Evolutionary conservation across 2,888 invertebrate species (phyloP).

Genomic region (Rotaria macrura): DNA sequence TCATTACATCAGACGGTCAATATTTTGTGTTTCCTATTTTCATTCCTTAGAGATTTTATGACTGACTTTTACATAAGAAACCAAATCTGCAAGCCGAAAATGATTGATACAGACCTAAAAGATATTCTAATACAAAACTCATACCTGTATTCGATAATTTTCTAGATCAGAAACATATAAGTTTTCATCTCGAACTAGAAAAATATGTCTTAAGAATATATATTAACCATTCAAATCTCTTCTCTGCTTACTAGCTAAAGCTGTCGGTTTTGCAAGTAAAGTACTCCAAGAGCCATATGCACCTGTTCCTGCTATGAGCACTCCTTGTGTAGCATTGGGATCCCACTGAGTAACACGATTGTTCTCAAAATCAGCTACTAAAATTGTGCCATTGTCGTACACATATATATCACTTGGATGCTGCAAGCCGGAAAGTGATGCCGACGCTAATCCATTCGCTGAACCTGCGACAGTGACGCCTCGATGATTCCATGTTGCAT

Average conservation of each 20-base stretch:
- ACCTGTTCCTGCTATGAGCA: neutral
- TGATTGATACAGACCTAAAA: neutral
- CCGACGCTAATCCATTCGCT: neutral
- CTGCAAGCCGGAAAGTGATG: neutral
- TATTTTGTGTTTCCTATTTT: too few species aligned
- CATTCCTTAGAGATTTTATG: too few species aligned
- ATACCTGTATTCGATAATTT: neutral
- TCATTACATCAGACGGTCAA: too few species aligned
- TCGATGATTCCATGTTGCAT: neutral
- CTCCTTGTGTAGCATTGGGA: neutral
- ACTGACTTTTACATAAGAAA: too few species aligned
- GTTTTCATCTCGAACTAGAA: neutral
- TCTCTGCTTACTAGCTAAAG: neutral
- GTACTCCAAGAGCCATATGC: neutral
- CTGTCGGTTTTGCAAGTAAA: neutral
- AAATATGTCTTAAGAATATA: neutral
- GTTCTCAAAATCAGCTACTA: neutral
- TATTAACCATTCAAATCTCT: neutral
- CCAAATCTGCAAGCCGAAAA: too few species aligned
- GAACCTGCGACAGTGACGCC: neutral
- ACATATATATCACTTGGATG: neutral
- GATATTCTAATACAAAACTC: neutral
- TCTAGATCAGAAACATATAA: neutral
- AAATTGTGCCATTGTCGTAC: neutral
- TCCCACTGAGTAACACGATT: neutral